These are phyloP conservation scores for Aphelocoma californica DNA, from an alignment of 2,797 vertebrate species.

Conservation along the genomic window DNA sequence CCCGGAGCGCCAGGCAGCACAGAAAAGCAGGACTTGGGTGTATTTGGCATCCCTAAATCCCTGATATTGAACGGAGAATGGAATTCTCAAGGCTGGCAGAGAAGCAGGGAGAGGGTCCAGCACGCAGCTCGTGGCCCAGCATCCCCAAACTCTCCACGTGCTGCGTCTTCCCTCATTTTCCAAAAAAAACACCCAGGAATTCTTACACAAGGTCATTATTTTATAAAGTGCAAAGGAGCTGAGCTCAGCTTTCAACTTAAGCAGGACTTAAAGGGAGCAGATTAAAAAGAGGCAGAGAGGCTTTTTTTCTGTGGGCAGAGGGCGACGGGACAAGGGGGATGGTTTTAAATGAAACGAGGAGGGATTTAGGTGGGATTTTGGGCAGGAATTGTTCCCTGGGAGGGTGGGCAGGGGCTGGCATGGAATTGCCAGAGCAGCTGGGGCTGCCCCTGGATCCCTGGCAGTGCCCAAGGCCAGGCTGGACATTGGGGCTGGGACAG, in stretches of 20 bases:
- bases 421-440: background rate
- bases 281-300: background rate
- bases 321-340: no score
- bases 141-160: background rate
- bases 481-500: background rate
- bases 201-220: fast-evolving
- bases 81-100: background rate
- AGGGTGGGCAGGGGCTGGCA: background rate
- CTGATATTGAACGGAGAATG: fast-evolving
- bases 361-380: background rate
- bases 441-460: background rate
- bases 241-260: background rate
- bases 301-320: background rate
- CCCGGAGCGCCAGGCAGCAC: background rate
- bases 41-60: background rate
- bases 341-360: background rate
- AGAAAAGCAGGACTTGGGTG: background rate
- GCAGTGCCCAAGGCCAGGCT: background rate
- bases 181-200: no score
- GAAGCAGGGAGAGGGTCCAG: background rate
- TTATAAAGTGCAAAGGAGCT: background rate
- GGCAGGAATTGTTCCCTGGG: background rate
- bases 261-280: background rate
- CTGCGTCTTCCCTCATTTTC: background rate
- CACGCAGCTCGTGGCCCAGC: background rate